Evolutionary conservation across 2,797 vertebrate species (phyloP).

Genomic region (Acipenser ruthenus): DNA sequence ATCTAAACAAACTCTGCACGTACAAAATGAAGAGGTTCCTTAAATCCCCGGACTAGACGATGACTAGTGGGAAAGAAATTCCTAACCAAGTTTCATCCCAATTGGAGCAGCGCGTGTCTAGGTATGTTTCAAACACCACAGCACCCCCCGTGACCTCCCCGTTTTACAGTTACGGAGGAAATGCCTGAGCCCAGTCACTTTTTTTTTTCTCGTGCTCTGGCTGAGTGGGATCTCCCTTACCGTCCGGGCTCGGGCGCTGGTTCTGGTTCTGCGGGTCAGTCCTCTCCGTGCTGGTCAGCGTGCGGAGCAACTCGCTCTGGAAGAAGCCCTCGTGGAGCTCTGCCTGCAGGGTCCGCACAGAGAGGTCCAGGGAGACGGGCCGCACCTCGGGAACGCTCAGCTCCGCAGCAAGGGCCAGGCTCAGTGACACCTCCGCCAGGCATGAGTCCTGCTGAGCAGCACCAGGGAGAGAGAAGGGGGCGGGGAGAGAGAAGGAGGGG

Average conservation of each 20-base stretch:
- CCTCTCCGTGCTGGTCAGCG: slow-evolving; percentile 21
- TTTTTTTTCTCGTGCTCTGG: not conserved
- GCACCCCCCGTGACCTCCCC: too few relatives aligned
- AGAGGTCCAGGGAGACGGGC: slow-evolving; percentile 60
- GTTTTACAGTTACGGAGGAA: not conserved
- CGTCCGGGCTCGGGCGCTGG: not conserved
- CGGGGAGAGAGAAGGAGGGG: too few relatives aligned
- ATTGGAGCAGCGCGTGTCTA: too few relatives aligned
- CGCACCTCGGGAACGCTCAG: slow-evolving; percentile 61
- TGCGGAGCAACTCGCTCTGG: slow-evolving; percentile 65
- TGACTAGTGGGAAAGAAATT: too few relatives aligned
- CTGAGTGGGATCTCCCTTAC: not conserved
- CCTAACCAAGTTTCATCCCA: too few relatives aligned
- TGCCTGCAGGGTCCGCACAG: slow-evolving; percentile 68
- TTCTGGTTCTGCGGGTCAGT: not conserved
- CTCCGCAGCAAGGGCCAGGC: slow-evolving; percentile 74
- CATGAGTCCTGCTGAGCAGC: slow-evolving; percentile 69
- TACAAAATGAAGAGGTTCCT: too few relatives aligned
- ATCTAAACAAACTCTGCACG: not conserved
- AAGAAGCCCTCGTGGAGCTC: slow-evolving; percentile 91
- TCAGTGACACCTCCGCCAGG: slow-evolving; percentile 81
- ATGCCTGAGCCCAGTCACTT: not conserved
- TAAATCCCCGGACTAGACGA: too few relatives aligned
- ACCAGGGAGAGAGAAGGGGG: not conserved
- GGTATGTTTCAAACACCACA: too few relatives aligned